Base-by-base conservation (phyloP, 2,888 invertebrate genomes). In the Encarsia formosa region DNA sequence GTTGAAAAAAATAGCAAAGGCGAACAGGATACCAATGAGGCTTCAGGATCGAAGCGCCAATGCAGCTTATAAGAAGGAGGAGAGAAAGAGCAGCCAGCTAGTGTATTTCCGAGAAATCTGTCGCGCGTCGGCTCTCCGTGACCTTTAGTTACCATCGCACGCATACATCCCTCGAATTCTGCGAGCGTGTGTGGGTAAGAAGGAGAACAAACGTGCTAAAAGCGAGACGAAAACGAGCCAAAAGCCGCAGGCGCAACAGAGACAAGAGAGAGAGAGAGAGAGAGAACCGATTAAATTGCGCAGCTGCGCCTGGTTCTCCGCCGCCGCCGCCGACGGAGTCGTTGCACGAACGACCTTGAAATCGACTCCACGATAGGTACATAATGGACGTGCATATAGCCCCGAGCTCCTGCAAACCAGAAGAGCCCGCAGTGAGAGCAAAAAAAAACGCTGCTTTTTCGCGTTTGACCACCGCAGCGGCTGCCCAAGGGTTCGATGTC, bases 301-400 rank as follows among this genome's bases (percentile, higher is more conserved):
- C 56, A 56, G 55, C 43, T 54, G 47, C 52, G 34, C 32, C 40
- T 37, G n/a, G n/a, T n/a, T n/a, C n/a, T n/a, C 26, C 29, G 22
- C 22, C 29, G 29, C 46, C 34, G 9, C n/a, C 20, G 40, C n/a
- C 31, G 23, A 26, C 44, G 47, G 49, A 49, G 56, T 53, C 53
- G 46, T 56, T 47, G 53, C 56, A 58, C 54, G 56, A 54, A 53
- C 56, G 59, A 59, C 58, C 56, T 59, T 59, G 58, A 53, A 56
- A 56, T 56, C 46, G 52, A 52, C 52, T 53, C 52, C 31, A 15
- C 49, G 52, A 52, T 40, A 24, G 16, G 13, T 19, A 37, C 8
- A 34, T 51, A 55, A 55, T 51, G 48, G 47, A 32, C 47, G 32
- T n/a, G n/a, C 47, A 44, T 40, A 31, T 37, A 54, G 43, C 32